phyloP scores from a whole-genome alignment of 2,797 vertebrate species.

The Allobates femoralis region DNA sequence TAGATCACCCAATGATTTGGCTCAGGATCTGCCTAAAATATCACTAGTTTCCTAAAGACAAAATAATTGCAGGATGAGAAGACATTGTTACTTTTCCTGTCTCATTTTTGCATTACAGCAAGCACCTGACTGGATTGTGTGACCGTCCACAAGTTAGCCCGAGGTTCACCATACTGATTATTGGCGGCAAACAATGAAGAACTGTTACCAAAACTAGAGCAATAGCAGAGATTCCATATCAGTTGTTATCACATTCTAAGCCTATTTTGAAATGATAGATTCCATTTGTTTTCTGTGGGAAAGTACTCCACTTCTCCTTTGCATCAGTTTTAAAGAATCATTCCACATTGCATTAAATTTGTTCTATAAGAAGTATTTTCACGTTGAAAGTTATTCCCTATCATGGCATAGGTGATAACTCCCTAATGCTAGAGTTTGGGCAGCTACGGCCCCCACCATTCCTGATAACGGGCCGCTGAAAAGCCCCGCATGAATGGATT shows the following conservation, averaged over 20 bases:
- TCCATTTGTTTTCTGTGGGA: not conserved
- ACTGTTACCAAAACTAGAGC: not conserved
- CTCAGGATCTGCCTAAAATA: constrained; percentile 42
- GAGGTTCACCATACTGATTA: not conserved
- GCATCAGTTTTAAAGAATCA: too few relatives aligned
- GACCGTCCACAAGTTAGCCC: not conserved
- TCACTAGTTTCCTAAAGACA: constrained; percentile 20
- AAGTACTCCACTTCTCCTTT: too few relatives aligned
- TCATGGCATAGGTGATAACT: too few relatives aligned
- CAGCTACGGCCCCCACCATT: too few relatives aligned
- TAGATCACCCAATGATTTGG: constrained; percentile 36
- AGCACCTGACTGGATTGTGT: not conserved
- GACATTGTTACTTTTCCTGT: constrained; percentile 7
- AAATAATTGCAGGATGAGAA: constrained; percentile 27
- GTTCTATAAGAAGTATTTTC: too few relatives aligned
- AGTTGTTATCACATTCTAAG: not conserved
- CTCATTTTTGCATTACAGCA: constrained; percentile 24
- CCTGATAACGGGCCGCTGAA: too few relatives aligned
- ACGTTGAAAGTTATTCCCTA: too few relatives aligned
- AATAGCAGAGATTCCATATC: not conserved
- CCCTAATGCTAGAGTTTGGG: too few relatives aligned
- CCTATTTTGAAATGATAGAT: not conserved
- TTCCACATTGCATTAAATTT: too few relatives aligned
- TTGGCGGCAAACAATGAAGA: not conserved
- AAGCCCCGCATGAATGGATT: too few relatives aligned